These are phyloP conservation scores for Lasioglossum leucozonium DNA, from an alignment of 2,888 invertebrate genomes.

Conservation along the genomic window DNA sequence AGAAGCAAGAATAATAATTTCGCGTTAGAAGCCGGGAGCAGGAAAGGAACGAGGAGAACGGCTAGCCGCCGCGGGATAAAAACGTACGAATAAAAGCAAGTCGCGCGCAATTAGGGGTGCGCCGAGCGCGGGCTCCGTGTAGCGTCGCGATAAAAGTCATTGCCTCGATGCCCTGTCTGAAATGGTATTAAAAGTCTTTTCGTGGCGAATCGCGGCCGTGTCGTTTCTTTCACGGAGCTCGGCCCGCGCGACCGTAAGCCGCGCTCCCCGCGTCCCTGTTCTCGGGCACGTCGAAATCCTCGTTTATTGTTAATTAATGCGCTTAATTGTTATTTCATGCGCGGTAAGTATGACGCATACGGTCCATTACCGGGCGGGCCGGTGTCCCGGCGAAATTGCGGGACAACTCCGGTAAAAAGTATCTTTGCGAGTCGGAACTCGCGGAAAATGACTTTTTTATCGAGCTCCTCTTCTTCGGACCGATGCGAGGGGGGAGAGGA, in stretches of 20 bases:
- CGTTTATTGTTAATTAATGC: conserved; percentile 73
- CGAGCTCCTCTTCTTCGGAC: not conserved
- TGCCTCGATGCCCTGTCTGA: conserved; percentile 19
- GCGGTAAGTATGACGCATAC: conserved; percentile 58
- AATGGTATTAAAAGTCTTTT: conserved; percentile 33
- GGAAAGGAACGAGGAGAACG: not conserved
- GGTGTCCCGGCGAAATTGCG: conserved; percentile 50
- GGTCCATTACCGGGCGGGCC: conserved; percentile 52
- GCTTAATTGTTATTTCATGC: conserved; percentile 66
- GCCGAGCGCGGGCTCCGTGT: conserved; percentile 19
- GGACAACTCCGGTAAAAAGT: conserved; percentile 48
- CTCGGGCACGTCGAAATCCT: conserved; percentile 36
- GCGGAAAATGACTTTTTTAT: conserved; percentile 39
- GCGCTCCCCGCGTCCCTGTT: not conserved
- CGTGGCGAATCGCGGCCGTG: conserved; percentile 3
- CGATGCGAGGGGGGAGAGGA: not conserved
- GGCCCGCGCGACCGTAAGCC: not conserved
- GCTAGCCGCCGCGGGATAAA: not conserved
- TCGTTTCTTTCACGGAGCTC: conserved; percentile 16
- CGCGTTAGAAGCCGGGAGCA: not conserved
- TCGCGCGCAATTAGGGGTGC: conserved; percentile 57
- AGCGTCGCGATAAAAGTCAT: conserved; percentile 46
- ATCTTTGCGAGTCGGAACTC: not conserved
- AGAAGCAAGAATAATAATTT: not conserved
- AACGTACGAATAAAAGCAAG: conserved; percentile 31